Evolutionary conservation across 1,140 invertebrate genomes (phyloP), one percentile per base, ranked within the genome.

Genomic region (Pseudomyrmex gracilis): DNA sequence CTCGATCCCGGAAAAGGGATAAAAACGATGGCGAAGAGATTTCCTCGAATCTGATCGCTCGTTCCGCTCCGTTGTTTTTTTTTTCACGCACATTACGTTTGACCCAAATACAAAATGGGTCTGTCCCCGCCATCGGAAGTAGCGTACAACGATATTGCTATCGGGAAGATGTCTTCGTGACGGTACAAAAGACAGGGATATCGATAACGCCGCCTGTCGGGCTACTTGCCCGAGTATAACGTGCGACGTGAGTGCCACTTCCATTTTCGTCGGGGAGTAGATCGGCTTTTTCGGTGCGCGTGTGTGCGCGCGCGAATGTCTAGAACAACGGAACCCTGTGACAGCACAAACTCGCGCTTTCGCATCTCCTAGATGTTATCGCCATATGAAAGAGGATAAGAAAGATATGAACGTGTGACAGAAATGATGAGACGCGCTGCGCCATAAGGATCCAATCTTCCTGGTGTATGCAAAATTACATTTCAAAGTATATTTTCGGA

Each of bases 141-240:
- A 58, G 34, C 17, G 12, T 43, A 24, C 53, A 34, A 15, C 51
- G 76, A 77, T 67, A 77, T 77, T 24, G 73, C 24, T 77, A 67
- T 77, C 73, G 47, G 22, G 45, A 24, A 76, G 73, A 76, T 66
- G 47, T 53, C 73, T 22, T 76, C 51, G 51, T 70, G 76, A 70
- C 64, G 51, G 34, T 47, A 78, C 67, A 78, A 78, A 78, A 78
- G 64, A 78, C 76, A 70, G 76, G 76, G 64, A 78, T 78, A 78
- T 78, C 76, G 76, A 78, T 78, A 78, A 78, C 64, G 63, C 49
- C 22, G 64, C 74, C 34, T 78, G 64, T 70, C 76, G 34, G 15
- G 66, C 76, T 78, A 70, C 51, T 77, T 51, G 49, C 58, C 2
- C 20, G 34, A 47, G 34, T 70, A 78, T 34, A 34, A 34, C 34